phyloP scores from a whole-genome alignment of 2,888 invertebrate species.

The Maniola hyperantus region DNA sequence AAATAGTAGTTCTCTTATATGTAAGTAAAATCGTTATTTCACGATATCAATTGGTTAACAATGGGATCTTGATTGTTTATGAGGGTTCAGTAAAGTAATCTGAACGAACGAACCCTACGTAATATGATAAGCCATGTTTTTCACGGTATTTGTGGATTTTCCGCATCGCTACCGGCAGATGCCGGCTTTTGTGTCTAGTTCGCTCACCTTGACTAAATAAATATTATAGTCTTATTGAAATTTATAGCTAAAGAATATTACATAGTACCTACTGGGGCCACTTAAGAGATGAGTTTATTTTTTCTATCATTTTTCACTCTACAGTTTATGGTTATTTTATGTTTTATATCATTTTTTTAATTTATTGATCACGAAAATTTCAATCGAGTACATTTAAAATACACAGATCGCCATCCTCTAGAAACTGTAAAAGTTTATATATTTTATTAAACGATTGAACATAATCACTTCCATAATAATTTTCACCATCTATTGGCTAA shows the following conservation, averaged over 20 bases:
- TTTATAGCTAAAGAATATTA: not conserved
- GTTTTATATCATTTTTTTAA: no score
- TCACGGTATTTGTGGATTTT: conserved; percentile 15
- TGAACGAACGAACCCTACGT: not conserved
- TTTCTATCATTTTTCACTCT: no score
- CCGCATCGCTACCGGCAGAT: not conserved
- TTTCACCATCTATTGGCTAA: no score
- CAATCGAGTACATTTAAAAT: no score
- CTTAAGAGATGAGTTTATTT: no score
- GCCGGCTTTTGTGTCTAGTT: not conserved
- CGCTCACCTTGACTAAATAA: not conserved
- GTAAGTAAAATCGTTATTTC: not conserved
- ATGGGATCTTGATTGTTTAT: conserved; percentile 20
- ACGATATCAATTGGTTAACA: conserved; percentile 6
- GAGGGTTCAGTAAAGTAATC: conserved; percentile 15
- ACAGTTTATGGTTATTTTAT: no score
- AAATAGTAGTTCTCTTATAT: not conserved
- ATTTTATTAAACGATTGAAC: no score
- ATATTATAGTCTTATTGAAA: conserved; percentile 13
- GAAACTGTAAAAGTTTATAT: no score
- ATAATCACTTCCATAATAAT: no score
- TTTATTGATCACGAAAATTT: no score
- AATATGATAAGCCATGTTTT: conserved; percentile 16
- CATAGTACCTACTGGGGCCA: not conserved
- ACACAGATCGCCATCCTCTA: no score